phyloP scores from a whole-genome alignment of 2,888 invertebrate species.

The Zygothrica quintamaculata region DNA sequence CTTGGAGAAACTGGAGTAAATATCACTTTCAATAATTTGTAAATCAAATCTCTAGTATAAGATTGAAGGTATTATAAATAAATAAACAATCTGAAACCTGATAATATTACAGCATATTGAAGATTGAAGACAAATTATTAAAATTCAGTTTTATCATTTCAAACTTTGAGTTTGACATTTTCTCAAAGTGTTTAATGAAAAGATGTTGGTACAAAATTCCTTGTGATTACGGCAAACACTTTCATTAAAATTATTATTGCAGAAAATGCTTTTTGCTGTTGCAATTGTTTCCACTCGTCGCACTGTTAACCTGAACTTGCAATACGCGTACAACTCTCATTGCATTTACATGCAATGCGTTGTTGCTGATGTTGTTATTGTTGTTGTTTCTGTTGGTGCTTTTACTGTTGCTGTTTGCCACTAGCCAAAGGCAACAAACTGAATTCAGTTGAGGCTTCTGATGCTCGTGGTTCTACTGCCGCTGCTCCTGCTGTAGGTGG shows the following conservation, averaged over 20 bases:
- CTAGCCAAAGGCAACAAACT: constrained; percentile 72
- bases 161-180: constrained; percentile 9
- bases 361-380: constrained; percentile 24
- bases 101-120: no score
- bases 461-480: constrained; percentile 46
- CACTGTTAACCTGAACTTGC: constrained; percentile 57
- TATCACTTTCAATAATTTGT: no score
- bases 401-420: constrained; percentile 31
- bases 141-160: no score
- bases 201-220: constrained; percentile 21
- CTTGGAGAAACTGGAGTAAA: constrained; percentile 3
- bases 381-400: constrained; percentile 21
- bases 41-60: no score
- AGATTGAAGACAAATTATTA: no score
- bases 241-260: constrained; percentile 80
- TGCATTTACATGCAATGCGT: constrained; percentile 57
- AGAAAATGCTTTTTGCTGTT: constrained; percentile 72
- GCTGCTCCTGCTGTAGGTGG: constrained; percentile 37
- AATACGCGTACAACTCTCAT: constrained; percentile 22
- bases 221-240: constrained; percentile 76
- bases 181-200: constrained; percentile 6
- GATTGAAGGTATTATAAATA: no score
- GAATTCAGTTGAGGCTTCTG: constrained; percentile 51
- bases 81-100: no score
- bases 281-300: constrained; percentile 72